Conservation (phyloP, 1,140 invertebrate species). For the Heliconius nattereri region DNA sequence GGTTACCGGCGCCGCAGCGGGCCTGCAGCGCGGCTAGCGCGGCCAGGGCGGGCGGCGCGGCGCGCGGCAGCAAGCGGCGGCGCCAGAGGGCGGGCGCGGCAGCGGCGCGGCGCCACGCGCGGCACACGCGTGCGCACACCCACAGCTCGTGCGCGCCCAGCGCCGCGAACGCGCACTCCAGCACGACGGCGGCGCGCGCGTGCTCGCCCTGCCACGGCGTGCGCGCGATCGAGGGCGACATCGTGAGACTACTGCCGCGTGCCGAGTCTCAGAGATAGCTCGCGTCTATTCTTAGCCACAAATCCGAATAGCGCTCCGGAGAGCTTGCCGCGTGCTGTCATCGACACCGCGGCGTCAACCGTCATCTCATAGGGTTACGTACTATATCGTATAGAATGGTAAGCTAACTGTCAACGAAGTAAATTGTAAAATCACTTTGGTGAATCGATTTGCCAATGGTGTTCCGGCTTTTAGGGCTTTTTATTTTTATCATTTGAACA, state of each 20-base stretch:
- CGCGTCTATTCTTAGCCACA: background rate
- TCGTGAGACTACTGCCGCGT: background rate
- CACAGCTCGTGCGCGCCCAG: slow-evolving; percentile 36
- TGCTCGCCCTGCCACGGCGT: slow-evolving; percentile 13
- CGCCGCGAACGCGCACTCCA: slow-evolving; percentile 35
- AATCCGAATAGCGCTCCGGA: background rate
- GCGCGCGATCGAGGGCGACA: background rate
- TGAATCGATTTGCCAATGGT: too few species aligned
- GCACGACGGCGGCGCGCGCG: slow-evolving; percentile 4
- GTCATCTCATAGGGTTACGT: too few species aligned
- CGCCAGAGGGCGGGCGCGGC: slow-evolving; percentile 40
- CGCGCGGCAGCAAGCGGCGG: slow-evolving; percentile 34
- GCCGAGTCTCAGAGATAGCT: background rate
- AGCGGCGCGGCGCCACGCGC: slow-evolving; percentile 44
- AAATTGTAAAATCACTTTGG: too few species aligned
- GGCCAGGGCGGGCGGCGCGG: slow-evolving; percentile 32
- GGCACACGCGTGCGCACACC: slow-evolving; percentile 38
- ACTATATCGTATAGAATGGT: too few species aligned
- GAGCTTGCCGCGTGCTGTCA: background rate
- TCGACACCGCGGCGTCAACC: too few species aligned
- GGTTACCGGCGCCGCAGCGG: background rate
- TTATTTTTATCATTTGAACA: too few species aligned
- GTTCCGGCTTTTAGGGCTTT: too few species aligned
- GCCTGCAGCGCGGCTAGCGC: slow-evolving; percentile 31
- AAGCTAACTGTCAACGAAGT: too few species aligned